Conservation (phyloP, 2,113 vertebrate genomes). For the Paraplagusia blochii region DNA sequence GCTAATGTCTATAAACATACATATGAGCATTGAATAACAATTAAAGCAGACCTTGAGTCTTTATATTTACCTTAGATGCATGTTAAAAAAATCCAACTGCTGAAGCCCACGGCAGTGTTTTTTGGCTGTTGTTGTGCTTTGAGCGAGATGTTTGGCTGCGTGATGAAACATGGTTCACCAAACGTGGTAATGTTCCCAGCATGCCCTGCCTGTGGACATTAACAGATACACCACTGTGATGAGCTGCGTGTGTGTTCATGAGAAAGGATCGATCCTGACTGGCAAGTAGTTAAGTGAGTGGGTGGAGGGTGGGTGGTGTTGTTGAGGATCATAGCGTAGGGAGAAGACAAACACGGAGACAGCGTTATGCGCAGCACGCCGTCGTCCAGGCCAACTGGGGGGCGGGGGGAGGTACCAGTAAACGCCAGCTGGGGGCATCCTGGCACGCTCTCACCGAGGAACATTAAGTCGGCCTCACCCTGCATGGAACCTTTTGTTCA, state of each 20-base stretch:
- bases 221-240: conserved; percentile 65
- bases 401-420: conserved; percentile 74
- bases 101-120: not conserved
- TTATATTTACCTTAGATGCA: not conserved
- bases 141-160: conserved; percentile 55
- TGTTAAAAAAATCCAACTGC: not conserved
- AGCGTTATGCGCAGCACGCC: conserved; percentile 75
- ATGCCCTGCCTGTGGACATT: conserved; percentile 63
- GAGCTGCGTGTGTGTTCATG: conserved; percentile 12
- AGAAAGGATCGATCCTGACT: conserved; percentile 51
- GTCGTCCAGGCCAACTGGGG: conserved; percentile 75
- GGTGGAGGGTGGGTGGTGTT: conserved; percentile 28
- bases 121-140: conserved; percentile 21
- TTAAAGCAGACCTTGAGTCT: no score
- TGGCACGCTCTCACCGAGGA: conserved; percentile 87
- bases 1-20: no score
- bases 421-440: conserved; percentile 84
- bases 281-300: conserved; percentile 21
- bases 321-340: conserved; percentile 58
- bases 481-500: conserved; percentile 96
- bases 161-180: conserved; percentile 69
- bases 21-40: no score
- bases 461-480: conserved; percentile 86
- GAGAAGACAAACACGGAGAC: conserved; percentile 82
- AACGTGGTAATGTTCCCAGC: conserved; percentile 75